Base-by-base conservation (phyloP, 2,113 vertebrate species). In the Strigops habroptila region DNA sequence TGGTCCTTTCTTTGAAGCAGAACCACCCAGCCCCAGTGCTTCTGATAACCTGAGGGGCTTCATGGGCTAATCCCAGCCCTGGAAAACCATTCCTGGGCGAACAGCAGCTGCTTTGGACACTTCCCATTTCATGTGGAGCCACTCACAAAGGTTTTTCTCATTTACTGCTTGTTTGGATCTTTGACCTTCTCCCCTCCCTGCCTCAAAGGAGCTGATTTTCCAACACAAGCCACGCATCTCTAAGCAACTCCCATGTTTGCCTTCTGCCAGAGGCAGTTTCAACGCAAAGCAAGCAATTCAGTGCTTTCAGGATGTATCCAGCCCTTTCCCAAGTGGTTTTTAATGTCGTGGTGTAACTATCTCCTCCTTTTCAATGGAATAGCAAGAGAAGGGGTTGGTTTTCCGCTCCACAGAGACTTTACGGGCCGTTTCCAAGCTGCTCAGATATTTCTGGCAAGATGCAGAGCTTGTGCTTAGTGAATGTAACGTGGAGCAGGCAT, bases 61-160 rank as follows among this genome's bases (percentile, higher is more conserved):
- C 12, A 10, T 4, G 1, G 10, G 2, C n/a, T n/a, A 1, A 44
- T 37, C 52, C 1, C n/a, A 5, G 46, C 9, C 14, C 19, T 27
- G 7, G 22, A 23, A 15, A 37, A 59, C 31, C 24, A 4, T 71
- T 67, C 46, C 63, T 6, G 41, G 48, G 24, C 21, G 46, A 23
- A 37, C 59, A 6, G 68, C 11, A 23, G 4, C 69, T 15, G 5
- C 12, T 53, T 46, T 22, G 8, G 6, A 49, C 64, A 1, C 53
- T 81, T 55, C 31, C 69, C 14, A 0, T 30, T 68, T 67, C 6
- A 9, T 51, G 68, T 67, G 17, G 57, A 67, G 51, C 73, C 9
- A 11, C 10, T 53, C 41, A 7, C 51, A 14, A 64, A 18, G n/a
- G 14, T 71, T 71, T 77, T 73, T n/a, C 5, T 14, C 39, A 48